These are phyloP conservation scores for Fopius arisanus DNA, from an alignment of 1,140 invertebrate species.

Conservation along the genomic window DNA sequence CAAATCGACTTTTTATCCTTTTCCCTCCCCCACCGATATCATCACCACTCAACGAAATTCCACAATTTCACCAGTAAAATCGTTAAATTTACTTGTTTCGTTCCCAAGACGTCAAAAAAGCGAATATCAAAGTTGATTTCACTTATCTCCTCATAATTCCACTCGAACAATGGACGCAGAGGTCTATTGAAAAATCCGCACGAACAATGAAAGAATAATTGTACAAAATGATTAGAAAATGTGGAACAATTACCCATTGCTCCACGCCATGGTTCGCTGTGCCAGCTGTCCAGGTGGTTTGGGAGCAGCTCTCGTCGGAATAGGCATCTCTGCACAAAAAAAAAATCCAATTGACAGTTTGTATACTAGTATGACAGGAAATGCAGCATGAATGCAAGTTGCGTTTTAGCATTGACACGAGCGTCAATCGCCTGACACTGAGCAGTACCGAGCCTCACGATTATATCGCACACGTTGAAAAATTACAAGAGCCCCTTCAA, in stretches of 20 bases:
- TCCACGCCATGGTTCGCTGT: conserved; percentile 48
- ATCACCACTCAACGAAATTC: too few species aligned
- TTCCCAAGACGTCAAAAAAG: neutral
- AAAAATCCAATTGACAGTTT: conserved; percentile 22
- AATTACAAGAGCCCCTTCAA: neutral
- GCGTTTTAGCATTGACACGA: conserved; percentile 29
- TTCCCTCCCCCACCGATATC: too few species aligned
- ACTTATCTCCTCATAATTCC: neutral
- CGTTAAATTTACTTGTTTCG: too few species aligned
- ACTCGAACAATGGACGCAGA: too few species aligned
- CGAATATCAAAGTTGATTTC: neutral
- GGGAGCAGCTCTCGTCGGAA: conserved; percentile 58
- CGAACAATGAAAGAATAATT: neutral
- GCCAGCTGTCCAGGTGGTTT: conserved; percentile 45
- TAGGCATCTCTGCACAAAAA: conserved; percentile 50
- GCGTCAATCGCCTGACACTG: conserved; percentile 44
- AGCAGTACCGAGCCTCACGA: conserved; percentile 32
- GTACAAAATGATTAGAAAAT: conserved; percentile 5
- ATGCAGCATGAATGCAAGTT: conserved; percentile 17
- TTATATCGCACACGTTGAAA: conserved; percentile 18
- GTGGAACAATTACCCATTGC: conserved; percentile 46
- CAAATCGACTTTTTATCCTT: too few species aligned
- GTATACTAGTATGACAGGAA: neutral
- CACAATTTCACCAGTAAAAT: too few species aligned
- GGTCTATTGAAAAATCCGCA: neutral